Conservation (phyloP, 2,113 vertebrate genomes). For the Ondatra zibethicus region DNA sequence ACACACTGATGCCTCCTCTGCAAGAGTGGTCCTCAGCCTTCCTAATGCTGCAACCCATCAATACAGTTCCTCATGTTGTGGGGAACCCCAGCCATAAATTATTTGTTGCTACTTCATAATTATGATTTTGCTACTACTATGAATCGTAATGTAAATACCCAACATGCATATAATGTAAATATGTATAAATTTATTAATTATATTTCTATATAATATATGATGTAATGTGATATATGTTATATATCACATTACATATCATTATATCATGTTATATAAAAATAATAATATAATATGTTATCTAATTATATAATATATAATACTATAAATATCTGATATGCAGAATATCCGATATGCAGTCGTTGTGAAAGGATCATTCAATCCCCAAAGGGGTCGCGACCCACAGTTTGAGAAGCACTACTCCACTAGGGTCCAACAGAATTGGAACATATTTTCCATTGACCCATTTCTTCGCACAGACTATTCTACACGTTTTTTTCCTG, state of each 20-base stretch:
- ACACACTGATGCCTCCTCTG: background rate
- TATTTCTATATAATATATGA: too few species aligned
- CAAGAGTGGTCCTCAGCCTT: background rate
- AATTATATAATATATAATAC: background rate
- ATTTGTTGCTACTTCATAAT: background rate
- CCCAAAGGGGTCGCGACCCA: background rate
- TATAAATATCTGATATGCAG: background rate
- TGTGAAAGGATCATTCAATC: background rate
- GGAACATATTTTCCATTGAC: background rate
- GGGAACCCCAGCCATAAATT: background rate
- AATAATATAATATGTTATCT: too few species aligned
- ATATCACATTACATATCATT: too few species aligned
- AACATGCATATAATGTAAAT: background rate
- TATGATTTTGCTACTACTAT: background rate
- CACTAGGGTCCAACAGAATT: background rate
- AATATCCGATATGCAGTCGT: background rate
- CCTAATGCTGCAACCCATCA: background rate
- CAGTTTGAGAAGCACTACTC: background rate
- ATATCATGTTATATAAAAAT: too few species aligned
- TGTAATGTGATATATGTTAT: too few species aligned
- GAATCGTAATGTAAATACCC: background rate
- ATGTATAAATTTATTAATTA: too few species aligned
- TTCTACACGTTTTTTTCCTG: conserved; percentile 22
- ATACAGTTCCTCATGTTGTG: background rate
- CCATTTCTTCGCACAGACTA: conserved; percentile 20